A percentile compares a stretch with the other conserved stretches of the same genome.
Evolutionary conservation across 37 sponge, comb jelly and placozoan species (phyloP).

Genomic region (Beroe ovata): DNA sequence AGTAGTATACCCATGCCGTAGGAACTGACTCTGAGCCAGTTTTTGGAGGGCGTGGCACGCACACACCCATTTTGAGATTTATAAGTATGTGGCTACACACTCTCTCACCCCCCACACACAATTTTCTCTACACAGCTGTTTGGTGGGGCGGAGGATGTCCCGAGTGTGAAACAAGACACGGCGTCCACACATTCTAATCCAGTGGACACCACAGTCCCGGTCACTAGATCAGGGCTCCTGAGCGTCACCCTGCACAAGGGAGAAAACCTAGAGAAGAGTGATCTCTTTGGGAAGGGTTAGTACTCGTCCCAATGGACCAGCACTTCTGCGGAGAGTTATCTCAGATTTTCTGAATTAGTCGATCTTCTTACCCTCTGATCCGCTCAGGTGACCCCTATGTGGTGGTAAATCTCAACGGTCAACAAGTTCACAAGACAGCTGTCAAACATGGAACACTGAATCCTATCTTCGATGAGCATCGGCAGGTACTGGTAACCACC

Average conservation of each 20-base stretch:
- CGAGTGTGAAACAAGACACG: neutral
- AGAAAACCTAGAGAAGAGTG: conserved; percentile 52
- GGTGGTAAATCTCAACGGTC: conserved; percentile 23
- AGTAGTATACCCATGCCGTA: too few species aligned
- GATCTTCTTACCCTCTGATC: neutral
- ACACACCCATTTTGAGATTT: too few species aligned
- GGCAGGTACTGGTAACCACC: too few species aligned
- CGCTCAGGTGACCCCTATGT: conserved; percentile 61
- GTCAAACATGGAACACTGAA: conserved; percentile 29
- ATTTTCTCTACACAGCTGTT: too few species aligned
- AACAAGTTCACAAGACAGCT: conserved; percentile 42
- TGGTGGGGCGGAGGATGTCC: too few species aligned
- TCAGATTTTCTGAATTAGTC: too few species aligned
- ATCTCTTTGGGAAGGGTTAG: conserved; percentile 43
- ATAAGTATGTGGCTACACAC: too few species aligned
- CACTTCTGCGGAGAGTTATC: too few species aligned
- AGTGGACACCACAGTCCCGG: neutral
- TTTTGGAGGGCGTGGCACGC: too few species aligned
- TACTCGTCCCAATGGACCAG: too few species aligned
- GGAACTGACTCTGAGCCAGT: too few species aligned
- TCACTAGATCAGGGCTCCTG: neutral
- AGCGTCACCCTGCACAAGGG: conserved; percentile 55
- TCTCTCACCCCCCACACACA: too few species aligned
- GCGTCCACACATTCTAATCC: neutral
- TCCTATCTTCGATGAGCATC: conserved; percentile 21